Base-by-base conservation (phyloP, 2,113 vertebrate genomes). In the Murina feae region DNA sequence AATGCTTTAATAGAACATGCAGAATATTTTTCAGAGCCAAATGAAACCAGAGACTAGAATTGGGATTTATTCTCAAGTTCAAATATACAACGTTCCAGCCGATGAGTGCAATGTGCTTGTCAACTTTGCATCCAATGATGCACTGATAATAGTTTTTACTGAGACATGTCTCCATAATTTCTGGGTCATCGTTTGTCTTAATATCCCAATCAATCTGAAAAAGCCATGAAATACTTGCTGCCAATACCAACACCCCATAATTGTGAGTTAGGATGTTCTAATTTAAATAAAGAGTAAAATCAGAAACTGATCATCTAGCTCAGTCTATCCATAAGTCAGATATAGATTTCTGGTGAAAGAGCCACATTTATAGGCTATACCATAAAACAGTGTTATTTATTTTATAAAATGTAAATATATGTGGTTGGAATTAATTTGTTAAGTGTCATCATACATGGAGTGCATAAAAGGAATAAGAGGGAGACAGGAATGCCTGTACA, bases 91-190 rank as follows among this genome's bases (percentile, higher is more conserved):
- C 20, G 17, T 89, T 92, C 83, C 78, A 96, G 91, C 94, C 96
- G 37, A 89, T 92, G 89, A 92, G 32, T 83, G 72, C 85, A 97
- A 92, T 92, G 63, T 96, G 89, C 68, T 91, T 97, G 89, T 92
- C 83, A 96, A 80, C 58, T 72, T 91, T 37, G 23, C 75, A 94
- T 89, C 49, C 88, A 65, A 91, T 94, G 37, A 32, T 58, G 5
- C 68, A 89, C 78, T 96, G 91, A 96, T 95, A 92, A 96, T 86
- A 96, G 91, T 89, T 93, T 97, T 97, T 96, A 94, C 47, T 91
- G 49, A 96, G 91, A 75, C 68, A 86, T 69, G 25, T 89, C 42
- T 89, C 72, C 39, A 66, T 94, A 96, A 95, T 89, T 92, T 90
- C 49, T 69, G 5, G 28, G 10, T 78, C 42, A 20, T 76, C 47